These are phyloP conservation scores for Chrysolina oricalcia DNA, from an alignment of 2,888 invertebrate genomes.

Conservation along the genomic window DNA sequence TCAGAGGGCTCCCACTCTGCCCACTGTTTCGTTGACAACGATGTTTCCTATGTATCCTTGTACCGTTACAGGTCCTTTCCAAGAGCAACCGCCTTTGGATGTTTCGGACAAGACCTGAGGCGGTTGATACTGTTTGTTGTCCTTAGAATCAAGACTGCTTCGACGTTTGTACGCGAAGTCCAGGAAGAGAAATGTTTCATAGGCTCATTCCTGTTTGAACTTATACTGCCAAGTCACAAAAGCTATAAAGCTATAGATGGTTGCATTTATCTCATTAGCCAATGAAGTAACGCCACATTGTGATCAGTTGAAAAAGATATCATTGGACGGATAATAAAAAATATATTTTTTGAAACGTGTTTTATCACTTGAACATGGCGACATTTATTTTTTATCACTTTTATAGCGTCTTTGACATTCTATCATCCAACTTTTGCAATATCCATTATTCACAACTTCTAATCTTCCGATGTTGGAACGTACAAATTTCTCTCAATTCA, in stretches of 20 bases:
- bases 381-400: neutral
- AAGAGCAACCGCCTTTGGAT: conserved; percentile 64
- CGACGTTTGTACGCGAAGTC: conserved; percentile 33
- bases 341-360: too few relatives aligned
- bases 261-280: neutral
- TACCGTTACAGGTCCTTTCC: conserved; percentile 89
- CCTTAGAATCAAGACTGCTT: conserved; percentile 44
- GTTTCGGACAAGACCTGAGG: conserved; percentile 44
- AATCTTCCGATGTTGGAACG: neutral
- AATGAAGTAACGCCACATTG: neutral
- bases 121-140: conserved; percentile 41
- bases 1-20: conserved; percentile 79
- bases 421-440: neutral
- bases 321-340: too few relatives aligned
- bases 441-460: neutral
- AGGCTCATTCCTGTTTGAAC: conserved; percentile 6
- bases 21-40: conserved; percentile 89
- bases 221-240: conserved; percentile 25
- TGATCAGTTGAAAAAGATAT: too few relatives aligned
- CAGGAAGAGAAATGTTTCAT: conserved; percentile 13
- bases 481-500: too few relatives aligned
- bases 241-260: neutral
- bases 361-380: too few relatives aligned
- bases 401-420: neutral
- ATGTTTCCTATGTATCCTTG: conserved; percentile 91